Base-by-base conservation (phyloP, 92 coral and sea anemone genomes). In the Zoanthus sansibaricus region DNA sequence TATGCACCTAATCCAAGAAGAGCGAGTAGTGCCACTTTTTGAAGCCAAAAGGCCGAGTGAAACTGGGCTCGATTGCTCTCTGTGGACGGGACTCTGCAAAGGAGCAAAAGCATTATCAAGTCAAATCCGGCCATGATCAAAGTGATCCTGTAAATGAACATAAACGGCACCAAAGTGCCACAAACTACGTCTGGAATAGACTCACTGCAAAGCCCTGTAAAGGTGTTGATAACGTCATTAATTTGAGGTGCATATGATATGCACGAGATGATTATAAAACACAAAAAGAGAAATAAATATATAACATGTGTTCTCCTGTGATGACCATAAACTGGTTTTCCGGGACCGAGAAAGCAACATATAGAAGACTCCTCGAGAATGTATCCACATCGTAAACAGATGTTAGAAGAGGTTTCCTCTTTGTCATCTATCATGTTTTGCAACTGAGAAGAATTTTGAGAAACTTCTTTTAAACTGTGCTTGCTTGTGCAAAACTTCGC, bases 11-110 rank as follows among this genome's bases (percentile, higher is more conserved):
- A 86, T 1, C 79, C 78, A 25, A 90, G 64, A 45, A 90, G 70
- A 9, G 77, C 82, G 18, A 93, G 48, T 37, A 93, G 15, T 0
- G 90, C 59, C 42, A 89, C 70, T 87, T 96, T 96, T 55, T 89
- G 95, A 33, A 96, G 30, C 99, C 99, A 96, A 79, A 95, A 87
- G 54, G 97, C 99, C 9, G 94, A 87, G 77, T 96, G 97, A 5
- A 95, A 62, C 78, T 90, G 91, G 20, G 64, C 51, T 15, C 85
- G 88, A 17, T 82, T 67, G 66, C 88, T 87, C 47, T 83, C 89
- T 0, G 44, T 77, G 48, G 84, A 82, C 32, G 83, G 49, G 17
- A 80, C 88, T 15, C 67, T 69, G 8, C 87, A 31, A 1, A 84
- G 82, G 9, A 95, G 78, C 6, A 90, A 18, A 82, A 86, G 77